Base-by-base conservation (phyloP, 2,113 vertebrate species). In the Pygoscelis antarcticus region DNA sequence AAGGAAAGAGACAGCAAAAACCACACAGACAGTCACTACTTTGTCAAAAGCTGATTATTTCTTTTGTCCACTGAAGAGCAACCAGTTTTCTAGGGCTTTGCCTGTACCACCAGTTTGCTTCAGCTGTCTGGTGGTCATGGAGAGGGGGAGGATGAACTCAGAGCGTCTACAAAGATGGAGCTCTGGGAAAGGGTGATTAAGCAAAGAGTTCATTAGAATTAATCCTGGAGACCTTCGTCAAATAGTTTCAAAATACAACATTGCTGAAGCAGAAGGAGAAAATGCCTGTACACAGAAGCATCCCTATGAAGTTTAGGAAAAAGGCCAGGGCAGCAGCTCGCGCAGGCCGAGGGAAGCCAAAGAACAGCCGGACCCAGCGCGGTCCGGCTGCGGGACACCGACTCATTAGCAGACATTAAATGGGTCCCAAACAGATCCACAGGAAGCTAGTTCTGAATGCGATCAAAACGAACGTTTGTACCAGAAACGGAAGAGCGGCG, bases 381-480 rank as follows among this genome's bases (percentile, higher is more conserved):
- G 2, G 23, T 25, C 30, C 1, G 0, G 57, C 65, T 27, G 23
- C 0, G 4, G 70, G 42, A 44, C n/a, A 30, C 15, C 4, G 12
- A 13, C 29, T 54, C 20, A 3, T 36, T 5, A 51, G 46, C 70
- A 70, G 51, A 15, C 11, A 60, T 14, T 65, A 27, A 71, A 29
- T 8, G 23, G 36, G 44, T 71, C 57, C 78, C 72, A 40, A 32
- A 18, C 32, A 86, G 76, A 64, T 30, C 23, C 29, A 12, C 15
- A 14, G 34, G 29, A 42, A 68, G 13, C 19, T 38, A 14, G 32
- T 25, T 77, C 52, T 26, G 42, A 90, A 58, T 6, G 23, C 21
- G 5, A 52, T 19, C 38, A 32, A 30, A 69, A 54, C 1, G 29
- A 52, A 17, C 12, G 7, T 34, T 66, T 5, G 22, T 38, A 36